These are phyloP conservation scores for Eustalomyia histrio DNA, from an alignment of 2,888 invertebrate genomes.

Conservation along the genomic window DNA sequence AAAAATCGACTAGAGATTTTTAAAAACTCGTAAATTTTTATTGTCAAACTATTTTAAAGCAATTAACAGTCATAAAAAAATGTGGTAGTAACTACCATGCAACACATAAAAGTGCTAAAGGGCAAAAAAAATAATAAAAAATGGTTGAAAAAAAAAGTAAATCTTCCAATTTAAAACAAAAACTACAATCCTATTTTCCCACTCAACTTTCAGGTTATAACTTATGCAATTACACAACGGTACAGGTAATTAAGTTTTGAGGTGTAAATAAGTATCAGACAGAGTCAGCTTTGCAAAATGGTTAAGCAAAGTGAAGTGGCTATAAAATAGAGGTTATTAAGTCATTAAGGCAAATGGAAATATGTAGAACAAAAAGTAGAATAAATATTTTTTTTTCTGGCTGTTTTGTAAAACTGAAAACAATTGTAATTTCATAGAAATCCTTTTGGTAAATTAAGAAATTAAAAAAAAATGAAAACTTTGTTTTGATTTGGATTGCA, in stretches of 20 bases:
- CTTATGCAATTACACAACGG: neutral
- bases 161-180: neutral
- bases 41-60: conserved; percentile 65
- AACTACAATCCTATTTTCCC: neutral
- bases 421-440: neutral
- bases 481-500: neutral
- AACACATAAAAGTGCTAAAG: conserved; percentile 29
- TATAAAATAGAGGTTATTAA: conserved; percentile 43
- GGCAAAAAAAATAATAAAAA: too few species aligned
- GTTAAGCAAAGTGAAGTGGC: conserved; percentile 25
- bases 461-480: neutral
- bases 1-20: conserved; percentile 53
- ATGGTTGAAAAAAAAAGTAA: neutral
- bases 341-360: conserved; percentile 32
- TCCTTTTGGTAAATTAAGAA: neutral
- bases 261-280: conserved; percentile 10
- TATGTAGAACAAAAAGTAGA: neutral
- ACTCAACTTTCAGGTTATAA: neutral
- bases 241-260: conserved; percentile 35
- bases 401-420: neutral
- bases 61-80: conserved; percentile 62
- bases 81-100: neutral
- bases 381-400: neutral
- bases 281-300: conserved; percentile 24
- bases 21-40: conserved; percentile 64